Evolutionary conservation across 1,140 invertebrate genomes (phyloP).

Genomic region (Drosophila mauritiana): DNA sequence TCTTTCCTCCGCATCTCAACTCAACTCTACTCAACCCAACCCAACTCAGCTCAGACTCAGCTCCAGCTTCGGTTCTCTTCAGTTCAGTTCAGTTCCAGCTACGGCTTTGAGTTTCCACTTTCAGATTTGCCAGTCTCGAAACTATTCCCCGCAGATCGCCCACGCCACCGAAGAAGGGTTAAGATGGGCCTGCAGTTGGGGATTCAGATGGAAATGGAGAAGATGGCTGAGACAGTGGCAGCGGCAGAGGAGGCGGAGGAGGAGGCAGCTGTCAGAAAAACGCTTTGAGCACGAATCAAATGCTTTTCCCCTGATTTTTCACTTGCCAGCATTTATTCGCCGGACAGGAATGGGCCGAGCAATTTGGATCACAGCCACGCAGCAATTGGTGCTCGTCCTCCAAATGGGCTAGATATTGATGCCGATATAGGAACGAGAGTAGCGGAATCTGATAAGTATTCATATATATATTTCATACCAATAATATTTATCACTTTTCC

Average conservation of each 20-base stretch:
- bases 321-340: conserved; percentile 23
- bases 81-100: conserved; percentile 19
- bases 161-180: not conserved
- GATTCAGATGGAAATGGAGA: too few species aligned
- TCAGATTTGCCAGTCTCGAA: conserved; percentile 62
- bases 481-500: too few species aligned
- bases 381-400: conserved; percentile 1
- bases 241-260: too few species aligned
- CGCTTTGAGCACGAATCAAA: conserved; percentile 59
- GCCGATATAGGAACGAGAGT: not conserved
- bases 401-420: conserved; percentile 15
- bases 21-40: too few species aligned
- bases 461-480: too few species aligned
- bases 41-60: not conserved
- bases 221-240: too few species aligned
- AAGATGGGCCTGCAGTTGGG: not conserved
- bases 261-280: conserved; percentile 51
- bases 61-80: conserved; percentile 2
- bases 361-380: conserved; percentile 21
- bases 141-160: conserved; percentile 25
- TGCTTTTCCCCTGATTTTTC: conserved; percentile 10
- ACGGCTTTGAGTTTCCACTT: conserved; percentile 67
- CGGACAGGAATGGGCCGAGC: conserved; percentile 19
- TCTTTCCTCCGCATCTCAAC: not conserved
- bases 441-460: too few species aligned